phyloP scores from a whole-genome alignment of 2,797 vertebrate genomes.

The Acanthurus tractus region DNA sequence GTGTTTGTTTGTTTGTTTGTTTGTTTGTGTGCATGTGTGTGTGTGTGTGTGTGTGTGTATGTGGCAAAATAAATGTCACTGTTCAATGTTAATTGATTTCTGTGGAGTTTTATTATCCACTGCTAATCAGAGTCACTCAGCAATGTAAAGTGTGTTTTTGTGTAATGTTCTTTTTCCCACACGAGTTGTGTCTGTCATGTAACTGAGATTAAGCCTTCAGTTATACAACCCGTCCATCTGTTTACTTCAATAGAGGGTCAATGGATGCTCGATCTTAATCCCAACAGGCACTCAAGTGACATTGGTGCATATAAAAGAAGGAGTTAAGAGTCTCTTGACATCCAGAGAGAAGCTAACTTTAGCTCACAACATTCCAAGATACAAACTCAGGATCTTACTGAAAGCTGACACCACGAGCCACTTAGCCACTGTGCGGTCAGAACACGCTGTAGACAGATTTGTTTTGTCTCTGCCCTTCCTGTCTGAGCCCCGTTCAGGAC shows the following conservation, averaged over 20 bases:
- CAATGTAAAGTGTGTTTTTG: slow-evolving; percentile 34
- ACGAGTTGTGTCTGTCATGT: slow-evolving; percentile 3
- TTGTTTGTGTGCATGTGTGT: slow-evolving; percentile 1
- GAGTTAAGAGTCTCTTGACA: neutral
- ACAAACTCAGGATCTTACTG: slow-evolving; percentile 2
- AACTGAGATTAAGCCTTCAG: slow-evolving; percentile 6
- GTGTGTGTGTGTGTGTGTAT: neutral
- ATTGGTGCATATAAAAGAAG: neutral
- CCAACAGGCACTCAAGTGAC: slow-evolving; percentile 15
- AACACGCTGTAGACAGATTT: slow-evolving; percentile 45
- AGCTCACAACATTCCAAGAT: neutral
- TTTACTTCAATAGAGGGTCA: slow-evolving; percentile 19
- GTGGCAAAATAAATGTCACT: slow-evolving; percentile 68
- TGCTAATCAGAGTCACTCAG: slow-evolving; percentile 55
- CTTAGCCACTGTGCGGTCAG: slow-evolving; percentile 10
- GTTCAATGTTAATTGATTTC: slow-evolving; percentile 78
- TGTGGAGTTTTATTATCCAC: slow-evolving; percentile 61
- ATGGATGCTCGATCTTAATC: neutral
- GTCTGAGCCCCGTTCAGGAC: slow-evolving; percentile 32
- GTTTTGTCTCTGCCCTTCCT: slow-evolving; percentile 34
- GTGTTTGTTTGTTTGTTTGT: slow-evolving; percentile 9
- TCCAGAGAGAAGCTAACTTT: slow-evolving; percentile 2
- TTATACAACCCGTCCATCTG: slow-evolving; percentile 9
- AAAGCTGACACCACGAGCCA: slow-evolving; percentile 28
- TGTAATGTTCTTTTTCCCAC: slow-evolving; percentile 5